Evolutionary conservation across 2,113 vertebrate genomes (phyloP).

Genomic region (Zapornia atra): DNA sequence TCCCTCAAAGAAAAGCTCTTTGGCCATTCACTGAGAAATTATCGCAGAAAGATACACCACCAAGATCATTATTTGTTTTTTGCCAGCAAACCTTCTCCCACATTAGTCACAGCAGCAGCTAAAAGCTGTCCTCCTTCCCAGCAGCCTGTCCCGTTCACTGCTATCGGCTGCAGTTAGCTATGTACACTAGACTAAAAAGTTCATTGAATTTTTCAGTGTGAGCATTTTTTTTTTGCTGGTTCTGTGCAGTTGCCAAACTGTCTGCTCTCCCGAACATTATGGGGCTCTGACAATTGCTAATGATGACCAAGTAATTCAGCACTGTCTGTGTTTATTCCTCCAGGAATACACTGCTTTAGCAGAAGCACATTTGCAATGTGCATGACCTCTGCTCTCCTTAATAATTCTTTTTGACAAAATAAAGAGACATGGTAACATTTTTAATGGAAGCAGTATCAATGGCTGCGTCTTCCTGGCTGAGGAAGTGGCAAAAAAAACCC

Average conservation of each 20-base stretch:
- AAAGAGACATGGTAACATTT: neutral
- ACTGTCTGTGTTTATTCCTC: slow-evolving; percentile 50
- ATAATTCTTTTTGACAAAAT: slow-evolving; percentile 21
- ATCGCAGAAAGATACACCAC: neutral
- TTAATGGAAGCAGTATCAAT: neutral
- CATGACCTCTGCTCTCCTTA: neutral
- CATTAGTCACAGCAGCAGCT: neutral
- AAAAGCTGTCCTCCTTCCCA: neutral
- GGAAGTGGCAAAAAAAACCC: neutral
- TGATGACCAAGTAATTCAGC: slow-evolving; percentile 65
- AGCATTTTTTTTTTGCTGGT: slow-evolving; percentile 21
- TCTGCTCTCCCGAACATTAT: slow-evolving; percentile 13
- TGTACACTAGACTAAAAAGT: neutral
- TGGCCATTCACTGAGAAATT: neutral
- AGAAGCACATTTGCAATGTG: neutral
- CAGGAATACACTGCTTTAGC: neutral
- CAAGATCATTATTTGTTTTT: neutral
- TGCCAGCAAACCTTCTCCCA: neutral
- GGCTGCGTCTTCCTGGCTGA: neutral
- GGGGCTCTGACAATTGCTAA: slow-evolving; percentile 5
- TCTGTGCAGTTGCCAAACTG: slow-evolving; percentile 35
- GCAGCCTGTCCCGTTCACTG: neutral
- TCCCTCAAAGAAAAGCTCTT: neutral
- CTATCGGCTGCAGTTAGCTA: neutral
- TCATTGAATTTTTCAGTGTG: slow-evolving; percentile 28